Evolutionary conservation across 1,140 invertebrate species (phyloP).

Genomic region (Pseudomyrmex gracilis): DNA sequence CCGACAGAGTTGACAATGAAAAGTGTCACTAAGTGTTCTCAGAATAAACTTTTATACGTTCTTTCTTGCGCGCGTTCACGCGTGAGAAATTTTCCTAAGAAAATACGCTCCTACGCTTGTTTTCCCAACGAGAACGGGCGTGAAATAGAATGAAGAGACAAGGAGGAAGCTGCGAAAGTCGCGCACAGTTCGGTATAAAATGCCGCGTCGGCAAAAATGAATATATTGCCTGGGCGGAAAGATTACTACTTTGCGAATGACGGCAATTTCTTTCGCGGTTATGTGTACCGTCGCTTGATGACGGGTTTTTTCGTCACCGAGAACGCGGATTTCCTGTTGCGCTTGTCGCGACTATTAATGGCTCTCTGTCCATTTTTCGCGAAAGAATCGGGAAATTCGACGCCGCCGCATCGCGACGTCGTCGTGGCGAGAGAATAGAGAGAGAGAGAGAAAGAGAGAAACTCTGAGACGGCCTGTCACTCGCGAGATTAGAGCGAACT

Average conservation of each 20-base stretch:
- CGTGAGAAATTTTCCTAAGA: slow-evolving; percentile 37
- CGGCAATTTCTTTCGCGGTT: slow-evolving; percentile 71
- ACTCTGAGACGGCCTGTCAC: slow-evolving; percentile 35
- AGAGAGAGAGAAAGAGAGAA: no score
- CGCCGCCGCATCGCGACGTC: neutral
- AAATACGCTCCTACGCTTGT: slow-evolving; percentile 16
- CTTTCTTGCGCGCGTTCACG: neutral
- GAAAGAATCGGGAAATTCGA: slow-evolving; percentile 29
- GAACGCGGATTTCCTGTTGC: slow-evolving; percentile 62
- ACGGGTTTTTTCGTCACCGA: slow-evolving; percentile 58
- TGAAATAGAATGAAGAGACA: slow-evolving; percentile 31
- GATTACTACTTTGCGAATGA: slow-evolving; percentile 68
- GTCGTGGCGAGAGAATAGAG: neutral
- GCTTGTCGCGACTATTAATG: slow-evolving; percentile 37
- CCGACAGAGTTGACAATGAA: no score
- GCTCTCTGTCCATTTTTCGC: slow-evolving; percentile 41
- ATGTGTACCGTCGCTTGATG: slow-evolving; percentile 65
- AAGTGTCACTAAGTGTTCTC: neutral
- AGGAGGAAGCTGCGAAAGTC: slow-evolving; percentile 57
- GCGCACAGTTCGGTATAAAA: slow-evolving; percentile 62
- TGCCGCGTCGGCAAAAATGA: slow-evolving; percentile 62
- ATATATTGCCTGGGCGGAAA: slow-evolving; percentile 74
- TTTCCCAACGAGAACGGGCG: slow-evolving; percentile 37
- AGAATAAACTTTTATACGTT: neutral
- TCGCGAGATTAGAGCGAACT: slow-evolving; percentile 57